phyloP scores from a whole-genome alignment of 1,140 invertebrate genomes.

The Amyelois transitella region DNA sequence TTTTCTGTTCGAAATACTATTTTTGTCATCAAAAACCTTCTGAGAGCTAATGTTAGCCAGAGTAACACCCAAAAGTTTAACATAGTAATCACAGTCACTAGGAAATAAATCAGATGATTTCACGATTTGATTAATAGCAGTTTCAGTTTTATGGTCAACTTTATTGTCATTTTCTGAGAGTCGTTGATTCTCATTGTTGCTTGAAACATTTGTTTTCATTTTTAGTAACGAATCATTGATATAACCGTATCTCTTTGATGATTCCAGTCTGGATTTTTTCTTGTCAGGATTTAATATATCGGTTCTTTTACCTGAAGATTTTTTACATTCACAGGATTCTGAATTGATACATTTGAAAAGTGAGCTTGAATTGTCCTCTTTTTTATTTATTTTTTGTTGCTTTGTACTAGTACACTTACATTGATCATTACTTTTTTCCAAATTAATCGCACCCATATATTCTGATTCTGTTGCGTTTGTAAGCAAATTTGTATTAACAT shows the following conservation, averaged over 20 bases:
- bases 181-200: no score
- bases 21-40: neutral
- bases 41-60: slow-evolving; percentile 21
- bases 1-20: neutral
- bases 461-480: slow-evolving; percentile 32
- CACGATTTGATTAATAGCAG: slow-evolving; percentile 14
- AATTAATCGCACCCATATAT: slow-evolving; percentile 48
- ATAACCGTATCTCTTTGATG: neutral
- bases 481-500: neutral
- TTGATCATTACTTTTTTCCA: slow-evolving; percentile 46
- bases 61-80: slow-evolving; percentile 56
- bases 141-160: slow-evolving; percentile 2
- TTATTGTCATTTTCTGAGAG: neutral
- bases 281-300: neutral
- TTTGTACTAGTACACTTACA: slow-evolving; percentile 23
- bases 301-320: neutral
- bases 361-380: neutral
- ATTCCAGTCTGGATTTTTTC: neutral
- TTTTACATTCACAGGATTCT: slow-evolving; percentile 20
- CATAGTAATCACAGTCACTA: slow-evolving; percentile 27
- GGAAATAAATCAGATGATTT: slow-evolving; percentile 23
- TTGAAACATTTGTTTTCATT: neutral
- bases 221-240: neutral
- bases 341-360: slow-evolving; percentile 24
- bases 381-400: slow-evolving; percentile 5